A percentile compares a stretch with the other conserved stretches of the same genome.
These are phyloP conservation scores for Thamnophis sirtalis DNA, from an alignment of 2,113 vertebrate species.

Conservation along the genomic window DNA sequence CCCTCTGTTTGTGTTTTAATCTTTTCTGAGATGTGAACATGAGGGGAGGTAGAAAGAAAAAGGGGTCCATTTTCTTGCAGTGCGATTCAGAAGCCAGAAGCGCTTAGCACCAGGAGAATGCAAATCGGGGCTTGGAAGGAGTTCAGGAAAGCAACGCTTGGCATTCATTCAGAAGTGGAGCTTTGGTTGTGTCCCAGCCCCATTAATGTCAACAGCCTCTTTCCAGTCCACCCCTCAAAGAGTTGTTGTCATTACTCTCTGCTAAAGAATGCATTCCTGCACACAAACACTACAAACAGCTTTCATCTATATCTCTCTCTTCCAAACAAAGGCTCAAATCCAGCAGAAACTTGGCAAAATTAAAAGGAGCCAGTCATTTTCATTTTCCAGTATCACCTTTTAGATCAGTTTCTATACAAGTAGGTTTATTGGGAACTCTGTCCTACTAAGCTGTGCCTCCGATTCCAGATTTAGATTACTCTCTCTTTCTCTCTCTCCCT, in stretches of 20 bases:
- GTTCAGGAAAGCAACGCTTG: slow-evolving; percentile 78
- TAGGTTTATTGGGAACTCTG: background rate
- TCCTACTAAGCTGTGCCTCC: background rate
- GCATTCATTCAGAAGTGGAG: slow-evolving; percentile 77
- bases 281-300: slow-evolving; percentile 1
- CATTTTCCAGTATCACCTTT: background rate
- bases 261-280: slow-evolving; percentile 58
- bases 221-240: slow-evolving; percentile 66
- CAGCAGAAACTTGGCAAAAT: background rate
- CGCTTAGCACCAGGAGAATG: slow-evolving; percentile 73
- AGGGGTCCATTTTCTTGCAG: slow-evolving; percentile 71
- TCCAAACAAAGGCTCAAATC: background rate
- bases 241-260: slow-evolving; percentile 67
- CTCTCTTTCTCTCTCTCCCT: background rate
- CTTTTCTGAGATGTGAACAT: slow-evolving; percentile 12
- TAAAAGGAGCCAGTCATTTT: background rate
- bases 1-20: background rate
- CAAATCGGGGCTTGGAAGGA: slow-evolving; percentile 76
- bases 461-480: background rate
- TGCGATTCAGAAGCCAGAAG: slow-evolving; percentile 66
- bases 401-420: background rate
- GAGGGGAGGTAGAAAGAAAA: slow-evolving; percentile 27
- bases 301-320: background rate
- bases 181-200: slow-evolving; percentile 72
- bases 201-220: slow-evolving; percentile 77